Evolutionary conservation across 2,888 invertebrate genomes (phyloP), one percentile per base, ranked within the genome.

Genomic region (Chymomyza fuscimana): DNA sequence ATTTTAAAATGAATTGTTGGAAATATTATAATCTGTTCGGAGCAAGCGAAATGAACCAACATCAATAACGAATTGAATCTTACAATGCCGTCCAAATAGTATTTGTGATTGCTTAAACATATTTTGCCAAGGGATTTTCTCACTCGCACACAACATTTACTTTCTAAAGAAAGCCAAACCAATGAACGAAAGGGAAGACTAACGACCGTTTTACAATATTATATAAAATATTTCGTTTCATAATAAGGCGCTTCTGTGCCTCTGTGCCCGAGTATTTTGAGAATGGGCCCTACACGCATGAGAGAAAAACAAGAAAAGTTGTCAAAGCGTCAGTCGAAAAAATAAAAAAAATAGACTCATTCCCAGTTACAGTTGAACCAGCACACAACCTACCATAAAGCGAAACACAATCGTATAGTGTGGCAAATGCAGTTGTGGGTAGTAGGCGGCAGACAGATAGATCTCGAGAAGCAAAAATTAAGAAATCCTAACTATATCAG

Each of bases 401-500:
- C n/a, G n/a, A 54, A 5, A n/a, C 19, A 54, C 54, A 54, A 22
- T 54, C 22, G 54, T 19, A 54, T 19, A 4, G 16, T 54, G 54
- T 54, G 22, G 54, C 82, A 82, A 83, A 81, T 84, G 32, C 1
- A 81, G 81, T 80, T 84, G 82, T 83, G 85, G 85, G 82, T 80
- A 75, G 85, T 76, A 76, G 40, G 40, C 12, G 40, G 40, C 40
- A 46, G 40, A 12, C 40, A 46, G 12, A 46, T 7, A 46, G 40
- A 46, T 46, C 10, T 10, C 40, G 12, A 12, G 40, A 46, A 12
- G 40, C 12, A 12, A 46, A 46, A 46, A 46, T 10, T 12, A 46
- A 46, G 40, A 10, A 62, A 69, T 66, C 72, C 62, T 46, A 59
- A 73, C 73, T 32, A 32, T 73, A 79, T 79, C 79, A 67, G 63